These are phyloP conservation scores for Epistrophella euchroma DNA, from an alignment of 2,888 invertebrate genomes.

Conservation along the genomic window DNA sequence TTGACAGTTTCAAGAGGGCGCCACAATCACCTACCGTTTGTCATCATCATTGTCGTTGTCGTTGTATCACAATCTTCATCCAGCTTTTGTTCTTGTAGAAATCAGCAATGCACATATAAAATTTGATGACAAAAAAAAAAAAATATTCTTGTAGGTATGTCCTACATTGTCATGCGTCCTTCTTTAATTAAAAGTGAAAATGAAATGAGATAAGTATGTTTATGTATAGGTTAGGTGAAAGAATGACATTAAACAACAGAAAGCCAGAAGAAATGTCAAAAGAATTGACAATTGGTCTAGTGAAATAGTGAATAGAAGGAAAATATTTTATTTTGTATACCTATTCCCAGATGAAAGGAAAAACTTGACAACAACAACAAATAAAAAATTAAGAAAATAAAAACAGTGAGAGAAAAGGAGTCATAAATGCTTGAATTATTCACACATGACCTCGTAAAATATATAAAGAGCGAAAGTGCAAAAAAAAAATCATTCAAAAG, in stretches of 20 bases:
- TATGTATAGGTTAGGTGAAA: constrained; percentile 35
- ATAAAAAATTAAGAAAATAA: constrained; percentile 18
- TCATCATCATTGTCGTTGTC: background rate
- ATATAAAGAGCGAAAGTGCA: constrained; percentile 41
- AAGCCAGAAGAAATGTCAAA: constrained; percentile 55
- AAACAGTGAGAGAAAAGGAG: constrained; percentile 9
- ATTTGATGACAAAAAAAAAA: constrained; percentile 10
- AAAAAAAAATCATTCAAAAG: constrained; percentile 5
- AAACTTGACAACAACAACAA: constrained; percentile 12
- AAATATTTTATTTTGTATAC: background rate
- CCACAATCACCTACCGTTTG: background rate
- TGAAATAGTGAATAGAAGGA: constrained; percentile 37
- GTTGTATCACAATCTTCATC: background rate
- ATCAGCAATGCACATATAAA: constrained; percentile 38
- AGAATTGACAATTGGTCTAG: constrained; percentile 71
- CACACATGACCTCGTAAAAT: constrained; percentile 71
- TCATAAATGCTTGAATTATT: constrained; percentile 70
- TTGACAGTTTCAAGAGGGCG: constrained; percentile 35
- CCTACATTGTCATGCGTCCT: constrained; percentile 62
- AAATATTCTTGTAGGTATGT: constrained; percentile 39
- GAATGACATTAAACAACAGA: constrained; percentile 30
- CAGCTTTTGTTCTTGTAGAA: background rate
- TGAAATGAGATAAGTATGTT: constrained; percentile 34
- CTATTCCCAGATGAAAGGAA: background rate
- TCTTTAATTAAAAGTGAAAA: constrained; percentile 71